Conservation (phyloP, 2,888 invertebrate genomes). For the Tipula unca region DNA sequence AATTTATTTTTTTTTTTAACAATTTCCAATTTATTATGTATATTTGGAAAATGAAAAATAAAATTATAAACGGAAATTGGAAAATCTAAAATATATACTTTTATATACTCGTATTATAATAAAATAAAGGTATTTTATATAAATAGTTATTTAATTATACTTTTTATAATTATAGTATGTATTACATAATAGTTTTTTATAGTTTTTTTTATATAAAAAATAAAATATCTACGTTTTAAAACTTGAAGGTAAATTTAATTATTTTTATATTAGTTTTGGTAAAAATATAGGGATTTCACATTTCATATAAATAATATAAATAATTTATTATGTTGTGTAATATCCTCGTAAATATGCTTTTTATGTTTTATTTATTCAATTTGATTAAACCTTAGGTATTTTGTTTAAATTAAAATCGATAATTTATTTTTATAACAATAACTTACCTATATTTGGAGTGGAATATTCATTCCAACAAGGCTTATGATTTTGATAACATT, state of each 20-base stretch:
- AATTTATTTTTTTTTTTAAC: background rate
- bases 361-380: background rate
- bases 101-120: background rate
- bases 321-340: background rate
- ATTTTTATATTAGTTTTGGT: background rate
- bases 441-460: background rate
- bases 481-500: too few species aligned
- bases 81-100: background rate
- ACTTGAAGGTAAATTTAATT: background rate
- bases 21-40: background rate
- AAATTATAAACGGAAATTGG: background rate
- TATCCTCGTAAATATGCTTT: background rate
- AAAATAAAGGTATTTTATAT: background rate
- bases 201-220: background rate
- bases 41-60: background rate
- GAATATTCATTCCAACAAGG: too few species aligned
- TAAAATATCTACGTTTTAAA: background rate
- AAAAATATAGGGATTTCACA: background rate
- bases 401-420: too few species aligned
- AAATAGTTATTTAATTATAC: background rate
- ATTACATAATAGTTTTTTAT: background rate
- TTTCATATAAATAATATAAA: too few species aligned
- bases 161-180: background rate
- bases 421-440: background rate
- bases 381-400: background rate